Percentiles rank a stretch among this genome's conserved stretches.
phyloP scores from a whole-genome alignment of 2,888 invertebrate genomes.

The Sepiola atlantica region DNA sequence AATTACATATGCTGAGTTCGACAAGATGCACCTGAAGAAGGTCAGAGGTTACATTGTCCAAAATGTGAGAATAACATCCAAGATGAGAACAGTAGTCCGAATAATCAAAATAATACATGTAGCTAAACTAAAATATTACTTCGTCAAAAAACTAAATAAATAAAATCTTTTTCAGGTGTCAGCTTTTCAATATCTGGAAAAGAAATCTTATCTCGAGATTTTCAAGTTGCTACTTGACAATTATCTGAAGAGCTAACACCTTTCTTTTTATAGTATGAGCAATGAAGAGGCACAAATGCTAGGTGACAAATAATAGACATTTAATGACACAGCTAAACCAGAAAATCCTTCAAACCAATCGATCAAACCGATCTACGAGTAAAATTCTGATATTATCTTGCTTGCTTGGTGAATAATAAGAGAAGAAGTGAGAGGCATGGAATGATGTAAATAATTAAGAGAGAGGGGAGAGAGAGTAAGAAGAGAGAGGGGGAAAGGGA shows the following conservation, averaged over 20 bases:
- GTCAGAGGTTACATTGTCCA: too few species aligned
- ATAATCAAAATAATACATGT: too few species aligned
- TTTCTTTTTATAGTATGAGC: not conserved
- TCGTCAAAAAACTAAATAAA: not conserved
- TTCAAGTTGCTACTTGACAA: not conserved
- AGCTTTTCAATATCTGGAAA: not conserved
- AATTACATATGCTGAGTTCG: too few species aligned
- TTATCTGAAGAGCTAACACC: not conserved
- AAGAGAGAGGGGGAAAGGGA: not conserved
- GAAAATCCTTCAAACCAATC: too few species aligned
- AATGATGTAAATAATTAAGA: not conserved
- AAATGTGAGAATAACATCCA: too few species aligned
- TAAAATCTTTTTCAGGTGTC: not conserved
- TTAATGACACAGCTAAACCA: too few species aligned
- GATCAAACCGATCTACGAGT: too few species aligned
- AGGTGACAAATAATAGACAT: too few species aligned
- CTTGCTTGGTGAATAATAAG: not conserved
- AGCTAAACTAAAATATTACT: not conserved
- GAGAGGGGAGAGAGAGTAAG: not conserved
- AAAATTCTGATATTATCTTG: too few species aligned
- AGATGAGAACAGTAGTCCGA: too few species aligned
- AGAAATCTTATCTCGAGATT: not conserved
- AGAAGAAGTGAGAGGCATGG: not conserved
- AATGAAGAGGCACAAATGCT: too few species aligned
- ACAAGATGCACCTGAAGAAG: too few species aligned